phyloP scores from a whole-genome alignment of 2,113 vertebrate genomes.

The Festucalex cinctus region DNA sequence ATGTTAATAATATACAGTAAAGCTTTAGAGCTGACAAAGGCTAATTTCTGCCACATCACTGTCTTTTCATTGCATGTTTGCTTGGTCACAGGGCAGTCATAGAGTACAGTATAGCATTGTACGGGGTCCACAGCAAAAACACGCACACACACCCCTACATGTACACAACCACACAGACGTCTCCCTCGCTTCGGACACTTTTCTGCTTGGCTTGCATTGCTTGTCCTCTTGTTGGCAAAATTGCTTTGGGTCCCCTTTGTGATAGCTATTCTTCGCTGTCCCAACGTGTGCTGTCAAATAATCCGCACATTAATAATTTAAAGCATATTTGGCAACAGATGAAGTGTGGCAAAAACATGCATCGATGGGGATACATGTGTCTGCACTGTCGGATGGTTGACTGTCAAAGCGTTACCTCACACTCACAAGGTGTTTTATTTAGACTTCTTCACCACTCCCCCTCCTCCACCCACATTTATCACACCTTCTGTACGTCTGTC shows the following conservation, averaged over 20 bases:
- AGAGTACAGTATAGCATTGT: constrained; percentile 19
- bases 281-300: constrained; percentile 19
- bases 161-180: constrained; percentile 14
- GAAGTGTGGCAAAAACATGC: background rate
- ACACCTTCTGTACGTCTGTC: constrained; percentile 6
- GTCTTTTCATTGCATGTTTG: constrained; percentile 18
- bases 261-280: constrained; percentile 32
- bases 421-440: constrained; percentile 5
- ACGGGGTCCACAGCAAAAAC: constrained; percentile 8
- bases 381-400: background rate
- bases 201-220: constrained; percentile 67
- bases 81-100: constrained; percentile 15
- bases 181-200: constrained; percentile 58
- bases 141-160: constrained; percentile 22
- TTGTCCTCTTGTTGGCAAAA: constrained; percentile 57
- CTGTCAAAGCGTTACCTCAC: constrained; percentile 8
- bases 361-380: too few species aligned
- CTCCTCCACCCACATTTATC: constrained; percentile 12
- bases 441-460: background rate
- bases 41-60: constrained; percentile 8
- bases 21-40: background rate
- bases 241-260: constrained; percentile 38
- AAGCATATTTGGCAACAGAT: constrained; percentile 2
- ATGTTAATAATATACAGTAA: constrained; percentile 7
- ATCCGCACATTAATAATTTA: background rate